These are phyloP conservation scores for Charadrius vociferus DNA, from an alignment of 2,113 vertebrate genomes.

Conservation along the genomic window DNA sequence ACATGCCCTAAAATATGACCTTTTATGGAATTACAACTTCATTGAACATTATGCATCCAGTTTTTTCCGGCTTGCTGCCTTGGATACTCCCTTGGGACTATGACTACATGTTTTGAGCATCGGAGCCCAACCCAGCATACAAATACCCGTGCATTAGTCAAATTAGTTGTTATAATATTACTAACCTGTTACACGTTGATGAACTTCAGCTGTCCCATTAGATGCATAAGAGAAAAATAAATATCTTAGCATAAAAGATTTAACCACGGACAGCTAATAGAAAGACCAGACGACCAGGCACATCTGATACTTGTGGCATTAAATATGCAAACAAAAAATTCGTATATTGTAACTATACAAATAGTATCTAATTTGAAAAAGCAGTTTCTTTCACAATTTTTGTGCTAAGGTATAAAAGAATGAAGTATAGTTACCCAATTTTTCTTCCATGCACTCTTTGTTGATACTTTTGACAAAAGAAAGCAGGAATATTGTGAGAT, in stretches of 20 bases:
- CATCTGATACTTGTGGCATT: not conserved
- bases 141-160: not conserved
- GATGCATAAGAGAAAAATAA: slow-evolving; percentile 79
- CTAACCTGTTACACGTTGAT: slow-evolving; percentile 76
- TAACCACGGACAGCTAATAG: slow-evolving; percentile 38
- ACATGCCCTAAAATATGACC: not conserved
- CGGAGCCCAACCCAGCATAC: not conserved
- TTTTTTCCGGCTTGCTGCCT: not conserved
- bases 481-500: not conserved
- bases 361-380: not conserved
- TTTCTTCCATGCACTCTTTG: not conserved
- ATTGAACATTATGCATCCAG: not conserved
- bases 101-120: not conserved
- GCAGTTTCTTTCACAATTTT: not conserved
- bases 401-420: not conserved
- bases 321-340: not conserved
- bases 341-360: not conserved
- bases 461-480: not conserved
- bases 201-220: slow-evolving; percentile 77
- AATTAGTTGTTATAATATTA: slow-evolving; percentile 52
- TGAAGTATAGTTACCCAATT: not conserved
- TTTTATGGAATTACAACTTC: not conserved
- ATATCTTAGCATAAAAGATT: slow-evolving; percentile 55
- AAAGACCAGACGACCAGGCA: not conserved
- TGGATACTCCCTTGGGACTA: not conserved